These are phyloP conservation scores for Idaea aversata DNA, from an alignment of 2,888 invertebrate species.

Conservation along the genomic window DNA sequence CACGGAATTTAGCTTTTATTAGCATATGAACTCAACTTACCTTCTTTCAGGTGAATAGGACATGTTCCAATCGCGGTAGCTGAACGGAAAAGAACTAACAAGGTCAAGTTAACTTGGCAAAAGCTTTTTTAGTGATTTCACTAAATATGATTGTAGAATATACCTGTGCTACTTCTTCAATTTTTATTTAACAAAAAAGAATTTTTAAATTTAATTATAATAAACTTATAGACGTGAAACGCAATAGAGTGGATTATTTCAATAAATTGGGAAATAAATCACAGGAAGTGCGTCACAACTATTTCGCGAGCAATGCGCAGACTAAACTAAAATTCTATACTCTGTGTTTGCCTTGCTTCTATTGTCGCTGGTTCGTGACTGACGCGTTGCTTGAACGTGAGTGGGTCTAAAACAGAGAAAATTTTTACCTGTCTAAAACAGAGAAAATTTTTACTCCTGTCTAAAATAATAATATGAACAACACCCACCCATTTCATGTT, in stretches of 20 bases:
- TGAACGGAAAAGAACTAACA: constrained; percentile 86
- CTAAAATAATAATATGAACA: no score
- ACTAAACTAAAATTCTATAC: constrained; percentile 8
- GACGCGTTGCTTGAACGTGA: not conserved
- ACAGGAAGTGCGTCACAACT: constrained; percentile 61
- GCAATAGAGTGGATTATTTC: constrained; percentile 43
- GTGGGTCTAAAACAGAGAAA: not conserved
- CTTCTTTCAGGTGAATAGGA: constrained; percentile 90
- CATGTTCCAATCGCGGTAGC: constrained; percentile 90
- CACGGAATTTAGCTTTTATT: constrained; percentile 42
- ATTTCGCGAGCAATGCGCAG: constrained; percentile 25
- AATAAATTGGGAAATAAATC: constrained; percentile 57
- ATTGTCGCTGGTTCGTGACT: not conserved
- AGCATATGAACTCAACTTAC: constrained; percentile 81
- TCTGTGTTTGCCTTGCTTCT: not conserved
- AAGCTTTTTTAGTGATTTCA: constrained; percentile 57
- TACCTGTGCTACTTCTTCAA: constrained; percentile 27
- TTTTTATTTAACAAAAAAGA: constrained; percentile 47
- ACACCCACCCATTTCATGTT: no score
- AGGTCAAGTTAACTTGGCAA: constrained; percentile 79
- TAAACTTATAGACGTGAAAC: constrained; percentile 33
- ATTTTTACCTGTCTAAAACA: no score
- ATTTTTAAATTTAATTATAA: constrained; percentile 41
- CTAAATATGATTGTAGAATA: constrained; percentile 21
- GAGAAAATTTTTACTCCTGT: no score